A percentile compares a stretch with the other conserved stretches of the same genome.
phyloP scores from a whole-genome alignment of 1,140 invertebrate species.

The Nomia melanderi region DNA sequence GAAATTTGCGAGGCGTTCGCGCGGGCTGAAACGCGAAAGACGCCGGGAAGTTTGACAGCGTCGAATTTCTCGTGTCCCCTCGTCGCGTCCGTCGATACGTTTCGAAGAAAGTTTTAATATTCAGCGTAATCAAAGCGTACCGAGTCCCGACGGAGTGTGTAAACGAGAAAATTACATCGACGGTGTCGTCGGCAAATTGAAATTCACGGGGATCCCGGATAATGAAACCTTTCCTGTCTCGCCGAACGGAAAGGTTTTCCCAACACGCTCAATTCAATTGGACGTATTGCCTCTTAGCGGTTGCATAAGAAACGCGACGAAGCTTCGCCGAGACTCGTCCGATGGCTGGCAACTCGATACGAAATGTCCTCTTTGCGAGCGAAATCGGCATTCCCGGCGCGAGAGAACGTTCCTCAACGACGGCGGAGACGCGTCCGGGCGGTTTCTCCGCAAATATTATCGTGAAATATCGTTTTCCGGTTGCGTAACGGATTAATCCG shows the following conservation, averaged over 20 bases:
- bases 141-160: not conserved
- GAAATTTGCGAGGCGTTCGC: no score
- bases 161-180: not conserved
- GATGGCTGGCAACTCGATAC: not conserved
- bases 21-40: no score
- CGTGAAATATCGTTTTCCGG: not conserved
- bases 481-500: not conserved
- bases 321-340: not conserved
- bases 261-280: conserved; percentile 1
- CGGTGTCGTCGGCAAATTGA: not conserved
- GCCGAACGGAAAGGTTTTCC: conserved; percentile 1
- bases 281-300: not conserved
- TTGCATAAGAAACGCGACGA: not conserved
- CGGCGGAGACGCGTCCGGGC: not conserved
- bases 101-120: no score
- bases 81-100: no score
- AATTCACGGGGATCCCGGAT: not conserved
- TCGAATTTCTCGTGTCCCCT: no score
- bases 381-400: not conserved
- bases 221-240: conserved; percentile 2
- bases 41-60: no score
- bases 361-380: not conserved
- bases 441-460: not conserved
- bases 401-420: not conserved
- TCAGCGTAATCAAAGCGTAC: no score